phyloP scores from a whole-genome alignment of 2,797 vertebrate species.

The Fringilla coelebs region DNA sequence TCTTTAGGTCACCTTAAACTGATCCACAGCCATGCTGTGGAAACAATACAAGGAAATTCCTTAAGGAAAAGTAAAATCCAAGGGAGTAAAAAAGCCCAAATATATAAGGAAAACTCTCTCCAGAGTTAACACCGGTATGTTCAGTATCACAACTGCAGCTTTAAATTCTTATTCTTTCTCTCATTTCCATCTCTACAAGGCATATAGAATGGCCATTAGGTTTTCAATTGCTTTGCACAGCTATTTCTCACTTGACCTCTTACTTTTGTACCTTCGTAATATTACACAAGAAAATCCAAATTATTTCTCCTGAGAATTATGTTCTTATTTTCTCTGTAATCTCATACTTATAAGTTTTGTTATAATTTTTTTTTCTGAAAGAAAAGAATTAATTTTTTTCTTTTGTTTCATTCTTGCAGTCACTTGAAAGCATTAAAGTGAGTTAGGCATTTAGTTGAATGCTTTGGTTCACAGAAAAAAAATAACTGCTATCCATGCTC shows the following conservation, averaged over 20 bases:
- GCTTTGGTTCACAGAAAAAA: not conserved
- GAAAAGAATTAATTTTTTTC: not conserved
- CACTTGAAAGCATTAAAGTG: fast-evolving
- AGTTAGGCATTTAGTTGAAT: not conserved
- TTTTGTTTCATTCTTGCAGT: not conserved
- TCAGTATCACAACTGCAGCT: not conserved
- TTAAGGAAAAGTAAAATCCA: not conserved
- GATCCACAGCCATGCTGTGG: fast-evolving
- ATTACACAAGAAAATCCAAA: not conserved
- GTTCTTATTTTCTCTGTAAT: not conserved
- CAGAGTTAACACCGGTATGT: fast-evolving
- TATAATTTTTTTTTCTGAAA: not conserved
- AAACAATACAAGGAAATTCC: not conserved
- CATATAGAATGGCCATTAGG: not conserved
- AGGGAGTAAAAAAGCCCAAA: fast-evolving
- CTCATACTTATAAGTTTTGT: not conserved
- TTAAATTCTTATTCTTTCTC: not conserved
- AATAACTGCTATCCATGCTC: not conserved
- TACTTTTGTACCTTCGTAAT: not conserved
- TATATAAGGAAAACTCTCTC: not conserved
- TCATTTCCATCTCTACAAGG: not conserved
- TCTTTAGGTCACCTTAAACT: not conserved
- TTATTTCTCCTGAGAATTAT: not conserved
- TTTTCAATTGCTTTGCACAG: not conserved
- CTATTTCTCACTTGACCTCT: not conserved